Base-by-base conservation (phyloP, 2,797 vertebrate genomes). In the Tarsius wallacei region DNA sequence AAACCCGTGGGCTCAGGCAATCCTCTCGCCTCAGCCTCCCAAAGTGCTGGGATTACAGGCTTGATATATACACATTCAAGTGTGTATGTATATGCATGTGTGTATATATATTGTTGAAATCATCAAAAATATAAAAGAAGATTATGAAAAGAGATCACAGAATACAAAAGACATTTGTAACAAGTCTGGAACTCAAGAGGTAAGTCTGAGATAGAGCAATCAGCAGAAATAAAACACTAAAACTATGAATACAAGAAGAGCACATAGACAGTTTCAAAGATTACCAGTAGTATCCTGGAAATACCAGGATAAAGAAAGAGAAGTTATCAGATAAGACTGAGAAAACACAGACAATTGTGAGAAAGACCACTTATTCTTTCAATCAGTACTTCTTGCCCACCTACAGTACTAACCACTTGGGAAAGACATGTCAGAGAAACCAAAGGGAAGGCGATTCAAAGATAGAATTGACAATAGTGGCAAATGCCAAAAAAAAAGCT, bases 321-420 rank as follows among this genome's bases (percentile, higher is more conserved):
- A 77, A 61, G 24, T 61, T 11, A 49, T 80, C 42, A 73, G 64
- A 61, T 47, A 74, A 93, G n/a, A 26, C 47, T 77, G 57, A 81
- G 42, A 81, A 95, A 83, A 85, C 19, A 68, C 42, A 49, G 47
- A 86, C 15, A 94, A 70, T 68, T 71, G 19, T 80, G 55, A 81
- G n/a, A 47, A 91, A 76, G 87, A 68, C 55, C 61, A 73, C n/a
- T 87, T 57, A 87, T 55, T 94, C 71, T 86, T 94, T 93, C 49
- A 86, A 70, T 36, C 57, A 88, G 51, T 28, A 73, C 24, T 61
- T 77, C 28, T 85, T 85, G 36, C 19, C 63, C 51, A 63, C 16
- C 31, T 87, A 17, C 7, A 66, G 61, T 74, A 59, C 47, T 74
- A 22, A 17, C 11, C 71, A 28, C 63, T 80, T 88, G 63, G 28